These are phyloP conservation scores for Eupithecia exiguata DNA, from an alignment of 2,888 invertebrate genomes.

Conservation along the genomic window DNA sequence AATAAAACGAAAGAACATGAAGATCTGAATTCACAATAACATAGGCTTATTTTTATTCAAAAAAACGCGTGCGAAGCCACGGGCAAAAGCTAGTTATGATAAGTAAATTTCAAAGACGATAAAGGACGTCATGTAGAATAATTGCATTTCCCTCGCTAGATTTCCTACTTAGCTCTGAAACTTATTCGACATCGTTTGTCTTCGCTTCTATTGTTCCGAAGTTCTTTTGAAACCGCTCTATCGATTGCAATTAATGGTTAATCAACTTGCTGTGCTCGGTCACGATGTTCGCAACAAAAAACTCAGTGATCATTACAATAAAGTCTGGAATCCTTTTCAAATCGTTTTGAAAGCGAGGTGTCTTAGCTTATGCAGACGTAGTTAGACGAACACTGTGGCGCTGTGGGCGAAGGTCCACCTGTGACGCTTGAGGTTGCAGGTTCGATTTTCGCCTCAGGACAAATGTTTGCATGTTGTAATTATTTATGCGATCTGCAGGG, in stretches of 20 bases:
- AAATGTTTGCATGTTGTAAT: no score
- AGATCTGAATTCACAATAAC: no score
- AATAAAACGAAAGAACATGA: no score
- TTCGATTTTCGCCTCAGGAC: no score
- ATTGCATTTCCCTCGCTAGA: constrained; percentile 27
- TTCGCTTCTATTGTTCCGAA: constrained; percentile 45
- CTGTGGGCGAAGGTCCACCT: no score
- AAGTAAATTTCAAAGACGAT: background rate
- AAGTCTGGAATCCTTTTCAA: background rate
- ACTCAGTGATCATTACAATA: background rate
- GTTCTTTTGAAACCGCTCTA: constrained; percentile 45
- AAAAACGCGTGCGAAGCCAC: no score
- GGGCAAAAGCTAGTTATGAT: background rate
- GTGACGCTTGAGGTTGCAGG: no score
- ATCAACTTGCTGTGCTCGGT: constrained; percentile 48
- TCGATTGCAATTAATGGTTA: constrained; percentile 49
- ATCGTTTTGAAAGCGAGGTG: background rate
- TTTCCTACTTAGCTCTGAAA: constrained; percentile 26
- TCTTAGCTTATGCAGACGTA: background rate
- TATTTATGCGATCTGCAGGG: no score
- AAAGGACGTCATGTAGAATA: constrained; percentile 7
- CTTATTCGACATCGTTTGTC: constrained; percentile 45
- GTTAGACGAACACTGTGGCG: no score
- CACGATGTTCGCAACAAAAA: constrained; percentile 35
- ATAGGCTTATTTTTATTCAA: no score